Base-by-base conservation (phyloP, 2,797 vertebrate genomes). In the Sebastes matsubarae region DNA sequence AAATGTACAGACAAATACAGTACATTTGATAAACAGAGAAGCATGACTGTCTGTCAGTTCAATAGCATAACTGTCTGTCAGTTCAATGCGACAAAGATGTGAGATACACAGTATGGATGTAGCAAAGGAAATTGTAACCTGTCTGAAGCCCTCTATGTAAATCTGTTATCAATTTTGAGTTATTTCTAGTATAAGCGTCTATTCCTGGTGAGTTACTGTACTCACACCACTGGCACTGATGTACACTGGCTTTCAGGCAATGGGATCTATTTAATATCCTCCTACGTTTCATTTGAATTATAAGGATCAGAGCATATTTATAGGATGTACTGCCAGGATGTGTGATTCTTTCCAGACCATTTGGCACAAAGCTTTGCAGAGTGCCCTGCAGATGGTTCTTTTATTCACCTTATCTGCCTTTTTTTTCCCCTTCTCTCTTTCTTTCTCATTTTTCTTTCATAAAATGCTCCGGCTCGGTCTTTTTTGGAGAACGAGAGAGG, bases 301-400 rank as follows among this genome's bases (percentile, higher is more conserved):
- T 91, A 88, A 78, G 84, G 91, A 94, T 94, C 90, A 93, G 90
- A 93, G 79, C 82, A 95, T 95, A 92, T 96, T 94, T 89, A 95
- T 95, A 92, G 94, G 72, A 81, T 89, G 88, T 93, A 90, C 94
- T 94, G 95, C 95, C 94, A 93, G 93, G 92, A 93, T 71, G 66
- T 93, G 81, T 96, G 95, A 97, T 97, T 94, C 94, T 94, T 96
- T 96, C 96, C 96, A 97, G 96, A 96, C 94, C 75, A 87, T 95
- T 95, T 97, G 96, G 96, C 96, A 94, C 94, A 93, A 67, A 76
- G 89, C 80, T 94, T 85, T 81, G 80, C 88, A 82, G 75, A 92
- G 92, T 95, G 93, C 93, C 96, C 92, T 88, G 91, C 96, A 96
- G 94, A 96, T 95, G 92, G 89, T 92, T 94, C 80, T 88, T 94